Evolutionary conservation across 1,140 invertebrate genomes (phyloP).

Genomic region (Mycetomoellerius zeteki): DNA sequence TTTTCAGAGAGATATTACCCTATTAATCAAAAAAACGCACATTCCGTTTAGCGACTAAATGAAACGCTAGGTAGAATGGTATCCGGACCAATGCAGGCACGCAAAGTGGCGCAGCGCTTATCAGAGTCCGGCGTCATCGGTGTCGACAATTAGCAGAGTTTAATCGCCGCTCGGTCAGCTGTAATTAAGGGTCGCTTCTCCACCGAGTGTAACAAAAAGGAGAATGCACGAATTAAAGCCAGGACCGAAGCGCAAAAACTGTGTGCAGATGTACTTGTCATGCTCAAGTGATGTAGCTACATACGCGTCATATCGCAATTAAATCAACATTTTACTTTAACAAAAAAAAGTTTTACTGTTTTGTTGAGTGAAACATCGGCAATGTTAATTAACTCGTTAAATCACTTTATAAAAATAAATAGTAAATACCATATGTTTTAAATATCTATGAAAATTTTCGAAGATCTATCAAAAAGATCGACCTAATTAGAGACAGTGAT

Average conservation of each 20-base stretch:
- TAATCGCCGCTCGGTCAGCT: constrained; percentile 64
- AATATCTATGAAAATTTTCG: neutral
- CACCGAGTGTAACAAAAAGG: constrained; percentile 47
- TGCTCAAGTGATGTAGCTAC: neutral
- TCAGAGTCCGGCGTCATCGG: constrained; percentile 46
- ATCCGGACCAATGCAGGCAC: constrained; percentile 31
- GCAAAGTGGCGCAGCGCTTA: constrained; percentile 22
- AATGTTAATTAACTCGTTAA: neutral
- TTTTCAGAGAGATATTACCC: neutral
- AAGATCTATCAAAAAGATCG: neutral
- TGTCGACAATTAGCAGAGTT: constrained; percentile 71
- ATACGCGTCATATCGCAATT: neutral
- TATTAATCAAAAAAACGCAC: neutral
- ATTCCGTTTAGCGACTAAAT: constrained; percentile 20
- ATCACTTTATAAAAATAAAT: neutral
- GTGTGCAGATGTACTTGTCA: constrained; percentile 11
- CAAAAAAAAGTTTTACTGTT: neutral
- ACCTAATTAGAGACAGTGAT: constrained; percentile 2
- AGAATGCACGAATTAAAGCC: constrained; percentile 35
- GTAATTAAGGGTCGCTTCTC: constrained; percentile 64
- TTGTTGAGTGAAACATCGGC: neutral
- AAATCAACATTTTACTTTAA: constrained; percentile 3
- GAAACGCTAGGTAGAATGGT: neutral
- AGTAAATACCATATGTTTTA: neutral
- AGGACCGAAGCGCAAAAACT: constrained; percentile 21